phyloP scores from a whole-genome alignment of 2,888 invertebrate genomes.

The Caprella mutica region DNA sequence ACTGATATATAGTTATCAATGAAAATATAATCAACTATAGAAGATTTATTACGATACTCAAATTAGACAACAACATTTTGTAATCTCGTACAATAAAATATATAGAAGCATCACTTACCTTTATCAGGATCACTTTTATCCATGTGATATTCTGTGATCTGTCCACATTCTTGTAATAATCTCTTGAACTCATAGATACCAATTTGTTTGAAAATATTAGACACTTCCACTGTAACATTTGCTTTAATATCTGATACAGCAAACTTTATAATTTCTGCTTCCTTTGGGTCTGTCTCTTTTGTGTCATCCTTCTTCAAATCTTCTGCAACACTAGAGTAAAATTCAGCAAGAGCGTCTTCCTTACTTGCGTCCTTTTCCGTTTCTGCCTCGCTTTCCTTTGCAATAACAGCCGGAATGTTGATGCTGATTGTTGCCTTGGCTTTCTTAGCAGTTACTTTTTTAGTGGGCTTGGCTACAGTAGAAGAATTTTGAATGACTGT shows the following conservation, averaged over 20 bases:
- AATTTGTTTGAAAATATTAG: not conserved
- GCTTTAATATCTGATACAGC: constrained; percentile 2
- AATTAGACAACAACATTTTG: too few species aligned
- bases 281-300: not conserved
- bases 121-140: not conserved
- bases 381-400: too few species aligned
- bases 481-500: not conserved
- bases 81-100: too few species aligned
- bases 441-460: not conserved
- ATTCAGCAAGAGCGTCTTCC: not conserved
- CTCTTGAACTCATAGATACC: constrained; percentile 4
- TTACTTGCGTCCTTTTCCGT: too few species aligned
- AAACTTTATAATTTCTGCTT: not conserved
- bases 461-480: not conserved
- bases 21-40: too few species aligned
- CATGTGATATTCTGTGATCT: not conserved
- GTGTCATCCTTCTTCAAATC: not conserved
- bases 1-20: too few species aligned
- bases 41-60: too few species aligned
- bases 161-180: constrained; percentile 1
- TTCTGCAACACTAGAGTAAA: constrained; percentile 2
- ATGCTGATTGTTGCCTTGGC: not conserved
- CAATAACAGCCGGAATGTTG: too few species aligned
- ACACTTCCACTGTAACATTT: not conserved
- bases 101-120: too few species aligned